These are phyloP conservation scores for Podabrus alpinus DNA, from an alignment of 2,888 invertebrate genomes.

Conservation along the genomic window DNA sequence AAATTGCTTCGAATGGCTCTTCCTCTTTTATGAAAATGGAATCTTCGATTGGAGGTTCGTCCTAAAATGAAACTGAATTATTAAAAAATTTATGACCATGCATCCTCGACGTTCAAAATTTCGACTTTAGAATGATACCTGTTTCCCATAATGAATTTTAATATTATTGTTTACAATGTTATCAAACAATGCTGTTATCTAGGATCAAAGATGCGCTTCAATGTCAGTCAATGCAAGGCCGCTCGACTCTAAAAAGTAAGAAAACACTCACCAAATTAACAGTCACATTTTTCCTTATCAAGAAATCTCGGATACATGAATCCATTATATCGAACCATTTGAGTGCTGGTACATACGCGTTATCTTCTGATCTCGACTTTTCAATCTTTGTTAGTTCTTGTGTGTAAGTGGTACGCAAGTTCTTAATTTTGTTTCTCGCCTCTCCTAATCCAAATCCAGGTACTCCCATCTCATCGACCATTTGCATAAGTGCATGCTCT, in stretches of 20 bases:
- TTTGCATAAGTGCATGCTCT: not conserved
- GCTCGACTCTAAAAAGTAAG: not conserved
- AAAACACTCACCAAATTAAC: not conserved
- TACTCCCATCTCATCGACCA: not conserved
- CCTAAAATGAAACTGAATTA: not conserved
- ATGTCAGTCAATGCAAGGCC: not conserved
- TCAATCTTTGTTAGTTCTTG: slow-evolving; percentile 12
- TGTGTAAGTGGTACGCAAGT: slow-evolving; percentile 3
- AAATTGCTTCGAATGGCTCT: not conserved
- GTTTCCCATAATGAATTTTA: too few relatives aligned
- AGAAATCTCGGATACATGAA: not conserved
- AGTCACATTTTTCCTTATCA: not conserved
- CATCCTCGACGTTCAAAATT: too few relatives aligned
- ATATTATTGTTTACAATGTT: not conserved
- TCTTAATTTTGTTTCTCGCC: slow-evolving; percentile 4
- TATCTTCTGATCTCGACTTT: not conserved
- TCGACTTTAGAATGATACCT: too few relatives aligned
- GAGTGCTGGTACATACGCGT: not conserved
- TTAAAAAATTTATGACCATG: too few relatives aligned
- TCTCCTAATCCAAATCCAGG: not conserved
- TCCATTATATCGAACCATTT: slow-evolving; percentile 5
- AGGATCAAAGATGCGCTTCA: not conserved
- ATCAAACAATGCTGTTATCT: not conserved
- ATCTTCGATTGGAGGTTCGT: not conserved
- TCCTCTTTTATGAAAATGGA: not conserved